Evolutionary conservation across 2,888 invertebrate genomes (phyloP).

Genomic region (Pseudolycoriella hygida): DNA sequence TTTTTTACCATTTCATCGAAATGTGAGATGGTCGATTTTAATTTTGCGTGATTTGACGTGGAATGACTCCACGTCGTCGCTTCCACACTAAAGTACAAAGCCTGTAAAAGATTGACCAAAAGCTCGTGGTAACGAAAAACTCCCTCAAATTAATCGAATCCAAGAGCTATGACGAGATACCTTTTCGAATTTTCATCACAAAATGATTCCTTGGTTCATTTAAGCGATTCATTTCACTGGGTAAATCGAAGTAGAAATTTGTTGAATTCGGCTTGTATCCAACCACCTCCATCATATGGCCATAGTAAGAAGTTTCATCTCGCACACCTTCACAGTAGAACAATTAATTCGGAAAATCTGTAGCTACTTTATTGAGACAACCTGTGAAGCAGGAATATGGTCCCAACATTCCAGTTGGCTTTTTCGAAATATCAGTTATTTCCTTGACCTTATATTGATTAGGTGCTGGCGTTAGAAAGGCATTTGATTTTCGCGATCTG

Average conservation of each 20-base stretch:
- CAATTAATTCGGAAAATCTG: neutral
- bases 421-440: slow-evolving; percentile 3
- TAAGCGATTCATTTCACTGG: neutral
- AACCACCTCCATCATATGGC: neutral
- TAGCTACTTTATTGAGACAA: neutral
- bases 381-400: slow-evolving; percentile 1
- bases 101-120: no score
- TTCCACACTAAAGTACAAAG: no score
- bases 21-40: no score
- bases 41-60: no score
- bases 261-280: neutral
- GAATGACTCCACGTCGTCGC: no score
- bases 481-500: no score
- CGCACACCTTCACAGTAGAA: neutral
- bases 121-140: no score
- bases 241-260: neutral
- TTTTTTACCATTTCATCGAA: no score
- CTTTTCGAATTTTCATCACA: neutral
- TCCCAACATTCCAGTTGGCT: slow-evolving; percentile 5
- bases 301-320: neutral
- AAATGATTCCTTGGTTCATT: neutral
- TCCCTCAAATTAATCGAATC: no score
- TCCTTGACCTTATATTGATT: slow-evolving; percentile 8
- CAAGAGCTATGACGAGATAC: neutral
- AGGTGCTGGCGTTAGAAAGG: slow-evolving; percentile 4